Base-by-base conservation (phyloP, 1,140 invertebrate species). In the Acyrthosiphon pisum region DNA sequence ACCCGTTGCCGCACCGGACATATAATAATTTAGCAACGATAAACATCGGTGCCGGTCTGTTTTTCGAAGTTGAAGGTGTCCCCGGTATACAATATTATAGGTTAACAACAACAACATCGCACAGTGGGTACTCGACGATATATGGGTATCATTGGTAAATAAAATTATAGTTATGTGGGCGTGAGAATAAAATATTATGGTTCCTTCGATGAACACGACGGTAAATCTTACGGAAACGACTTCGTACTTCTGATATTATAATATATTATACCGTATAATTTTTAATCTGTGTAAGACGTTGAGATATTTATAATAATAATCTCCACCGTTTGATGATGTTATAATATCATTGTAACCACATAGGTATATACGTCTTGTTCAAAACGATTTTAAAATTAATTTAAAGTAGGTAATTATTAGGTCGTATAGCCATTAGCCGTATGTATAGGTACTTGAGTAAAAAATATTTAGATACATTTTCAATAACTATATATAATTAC, bases 91-190 rank as follows among this genome's bases (percentile, higher is more conserved):
- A n/a, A 76, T 76, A 30, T 76, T 76, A 6, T 76, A 14, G 26
- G 9, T 68, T 76, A 76, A n/a, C 14, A 76, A n/a, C 14, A 76
- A n/a, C 60, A n/a, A n/a, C 60, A 68, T n/a, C 30, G 4, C 30
- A n/a, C n/a, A 18, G 30, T 76, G 30, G 14, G 60, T n/a, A 18
- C 30, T n/a, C 60, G 60, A 76, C 41, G 2, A 41, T 68, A 68
- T 30, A 30, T 30, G 60, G 60, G 30, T 76, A n/a, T 53, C 22
- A 53, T 76, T 23, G 60, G 60, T 76, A 76, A 76, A 76, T 76
- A 76, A n/a, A 76, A 76, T 76, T 76, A 76, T 76, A 20, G 60
- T n/a, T 48, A 76, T 76, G n/a, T 76, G 60, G 60, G 60, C n/a
- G 60, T 76, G 30, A 76, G 60, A 76, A 76, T 76, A 41, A 41